Evolutionary conservation across 2,113 vertebrate species (phyloP).

Genomic region (Narcine bancroftii): DNA sequence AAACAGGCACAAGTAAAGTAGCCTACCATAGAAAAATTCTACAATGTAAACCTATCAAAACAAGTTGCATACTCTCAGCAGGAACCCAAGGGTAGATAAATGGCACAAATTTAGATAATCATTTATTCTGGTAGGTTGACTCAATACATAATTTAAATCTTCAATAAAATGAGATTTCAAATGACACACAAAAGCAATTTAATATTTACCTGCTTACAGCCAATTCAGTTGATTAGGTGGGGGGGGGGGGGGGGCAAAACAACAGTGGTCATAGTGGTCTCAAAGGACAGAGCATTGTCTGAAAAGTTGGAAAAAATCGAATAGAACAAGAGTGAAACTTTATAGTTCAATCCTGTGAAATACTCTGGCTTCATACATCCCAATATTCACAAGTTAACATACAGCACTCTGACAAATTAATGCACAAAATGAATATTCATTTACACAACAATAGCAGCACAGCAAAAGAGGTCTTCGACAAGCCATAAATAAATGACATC

Average conservation of each 20-base stretch:
- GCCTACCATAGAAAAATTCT: not conserved
- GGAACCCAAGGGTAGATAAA: no score
- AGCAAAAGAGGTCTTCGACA: not conserved
- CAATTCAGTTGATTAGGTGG: not conserved
- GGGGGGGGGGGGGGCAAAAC: not conserved
- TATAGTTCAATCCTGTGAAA: not conserved
- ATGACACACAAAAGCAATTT: not conserved
- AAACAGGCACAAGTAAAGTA: not conserved
- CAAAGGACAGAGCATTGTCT: not conserved
- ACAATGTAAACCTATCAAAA: no score
- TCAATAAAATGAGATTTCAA: not conserved
- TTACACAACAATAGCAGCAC: not conserved
- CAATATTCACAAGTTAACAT: not conserved
- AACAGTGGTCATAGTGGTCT: not conserved
- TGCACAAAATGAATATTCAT: not conserved
- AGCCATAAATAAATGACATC: not conserved
- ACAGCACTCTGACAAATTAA: not conserved
- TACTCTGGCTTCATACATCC: not conserved
- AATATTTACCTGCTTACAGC: not conserved
- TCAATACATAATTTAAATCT: not conserved
- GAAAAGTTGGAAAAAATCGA: not conserved
- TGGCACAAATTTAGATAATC: not conserved
- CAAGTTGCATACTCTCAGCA: not conserved
- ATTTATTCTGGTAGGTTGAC: not conserved
- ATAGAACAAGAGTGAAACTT: not conserved